A percentile compares a stretch with the other conserved stretches of the same genome.
Conservation (phyloP, 2,113 vertebrate species). For the Geococcyx californianus region DNA sequence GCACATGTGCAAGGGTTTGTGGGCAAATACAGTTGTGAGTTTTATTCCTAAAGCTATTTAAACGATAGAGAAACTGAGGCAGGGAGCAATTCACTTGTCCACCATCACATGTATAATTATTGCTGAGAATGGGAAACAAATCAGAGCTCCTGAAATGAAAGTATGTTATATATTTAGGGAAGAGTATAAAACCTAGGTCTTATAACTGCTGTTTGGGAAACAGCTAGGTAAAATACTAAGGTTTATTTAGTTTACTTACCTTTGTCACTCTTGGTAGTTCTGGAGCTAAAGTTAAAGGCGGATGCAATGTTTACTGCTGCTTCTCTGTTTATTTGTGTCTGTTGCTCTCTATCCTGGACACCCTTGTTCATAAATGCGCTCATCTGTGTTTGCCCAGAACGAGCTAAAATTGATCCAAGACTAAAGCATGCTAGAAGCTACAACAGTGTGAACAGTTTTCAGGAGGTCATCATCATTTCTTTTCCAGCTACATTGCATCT, state of each 20-base stretch:
- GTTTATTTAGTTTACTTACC: neutral
- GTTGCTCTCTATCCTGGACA: neutral
- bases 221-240: neutral
- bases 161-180: neutral
- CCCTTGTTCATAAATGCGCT: neutral
- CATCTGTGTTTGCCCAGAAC: neutral
- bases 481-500: neutral
- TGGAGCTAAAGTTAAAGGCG: neutral
- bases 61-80: neutral
- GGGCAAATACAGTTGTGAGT: neutral
- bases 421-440: neutral
- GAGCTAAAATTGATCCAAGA: neutral
- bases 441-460: neutral
- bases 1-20: neutral
- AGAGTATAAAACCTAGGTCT: neutral
- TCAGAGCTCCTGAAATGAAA: neutral
- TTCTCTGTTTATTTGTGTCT: neutral
- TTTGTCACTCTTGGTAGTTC: neutral
- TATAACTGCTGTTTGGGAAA: neutral
- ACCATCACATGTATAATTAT: neutral
- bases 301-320: neutral
- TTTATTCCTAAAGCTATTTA: neutral
- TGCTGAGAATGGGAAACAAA: neutral
- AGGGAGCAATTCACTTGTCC: neutral
- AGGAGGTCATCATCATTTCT: neutral